Conservation (phyloP, 2,113 vertebrate species). For the Cyanoderma ruficeps region DNA sequence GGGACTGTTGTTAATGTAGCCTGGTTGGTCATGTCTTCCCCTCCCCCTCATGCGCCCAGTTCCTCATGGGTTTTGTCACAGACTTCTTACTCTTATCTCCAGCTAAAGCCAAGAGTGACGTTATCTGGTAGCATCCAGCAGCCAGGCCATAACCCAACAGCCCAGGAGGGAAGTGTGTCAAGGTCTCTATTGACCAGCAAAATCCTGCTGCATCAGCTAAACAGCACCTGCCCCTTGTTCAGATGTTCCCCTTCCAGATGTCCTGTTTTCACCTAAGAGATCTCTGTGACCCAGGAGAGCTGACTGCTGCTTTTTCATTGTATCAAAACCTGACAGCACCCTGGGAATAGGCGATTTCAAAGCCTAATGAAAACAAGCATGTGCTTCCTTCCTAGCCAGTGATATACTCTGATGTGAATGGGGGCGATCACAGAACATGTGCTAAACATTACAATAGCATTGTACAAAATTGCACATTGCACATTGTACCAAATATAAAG, state of each 20-base stretch:
- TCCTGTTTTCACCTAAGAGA: constrained; percentile 14
- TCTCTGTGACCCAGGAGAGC: neutral
- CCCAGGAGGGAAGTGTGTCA: constrained; percentile 42
- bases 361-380: constrained; percentile 13
- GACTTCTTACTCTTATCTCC: neutral
- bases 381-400: neutral
- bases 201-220: constrained; percentile 46
- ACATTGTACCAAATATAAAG: neutral
- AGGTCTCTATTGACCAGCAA: neutral
- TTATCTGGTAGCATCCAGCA: neutral
- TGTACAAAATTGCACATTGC: neutral
- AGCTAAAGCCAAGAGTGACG: neutral
- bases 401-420: neutral
- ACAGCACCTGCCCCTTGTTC: constrained; percentile 15
- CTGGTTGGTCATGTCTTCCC: neutral
- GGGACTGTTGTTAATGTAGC: neutral
- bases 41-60: neutral
- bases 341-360: neutral
- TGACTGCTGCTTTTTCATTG: constrained; percentile 13
- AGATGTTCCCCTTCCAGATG: neutral
- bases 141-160: neutral
- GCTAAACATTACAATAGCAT: neutral
- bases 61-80: neutral
- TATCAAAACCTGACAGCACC: neutral
- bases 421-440: neutral